These are phyloP conservation scores for Zonitis immaculata DNA, from an alignment of 2,888 invertebrate genomes.

Conservation along the genomic window DNA sequence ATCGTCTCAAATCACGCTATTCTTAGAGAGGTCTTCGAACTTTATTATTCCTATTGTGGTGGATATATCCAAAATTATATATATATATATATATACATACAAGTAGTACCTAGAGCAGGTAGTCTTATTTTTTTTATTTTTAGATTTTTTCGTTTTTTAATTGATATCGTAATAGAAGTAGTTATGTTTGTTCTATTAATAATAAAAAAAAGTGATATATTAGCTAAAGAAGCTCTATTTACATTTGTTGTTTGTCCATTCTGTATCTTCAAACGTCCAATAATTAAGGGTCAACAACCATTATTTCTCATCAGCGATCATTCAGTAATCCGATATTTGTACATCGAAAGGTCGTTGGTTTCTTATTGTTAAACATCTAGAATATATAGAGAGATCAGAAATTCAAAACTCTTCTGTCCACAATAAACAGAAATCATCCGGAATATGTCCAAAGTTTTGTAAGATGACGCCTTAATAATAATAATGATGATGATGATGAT, in stretches of 20 bases:
- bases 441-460: conserved; percentile 30
- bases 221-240: background rate
- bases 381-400: conserved; percentile 25
- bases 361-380: conserved; percentile 10
- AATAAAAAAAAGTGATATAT: background rate
- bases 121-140: no score
- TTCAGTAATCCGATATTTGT: conserved; percentile 12
- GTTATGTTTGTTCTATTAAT: background rate
- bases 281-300: conserved; percentile 9
- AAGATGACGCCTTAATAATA: no score
- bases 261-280: background rate
- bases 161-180: no score
- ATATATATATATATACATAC: no score
- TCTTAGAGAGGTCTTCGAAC: background rate
- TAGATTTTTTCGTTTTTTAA: no score
- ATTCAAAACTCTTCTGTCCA: conserved; percentile 34
- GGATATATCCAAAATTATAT: no score
- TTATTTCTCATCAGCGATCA: conserved; percentile 23
- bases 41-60: background rate
- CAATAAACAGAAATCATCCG: conserved; percentile 22
- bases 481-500: conserved; percentile 30
- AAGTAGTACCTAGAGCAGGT: no score
- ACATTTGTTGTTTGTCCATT: background rate
- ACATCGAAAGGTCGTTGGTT: no score
- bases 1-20: background rate